Evolutionary conservation across 2,113 vertebrate species (phyloP).

Genomic region (Maccullochella peelii): DNA sequence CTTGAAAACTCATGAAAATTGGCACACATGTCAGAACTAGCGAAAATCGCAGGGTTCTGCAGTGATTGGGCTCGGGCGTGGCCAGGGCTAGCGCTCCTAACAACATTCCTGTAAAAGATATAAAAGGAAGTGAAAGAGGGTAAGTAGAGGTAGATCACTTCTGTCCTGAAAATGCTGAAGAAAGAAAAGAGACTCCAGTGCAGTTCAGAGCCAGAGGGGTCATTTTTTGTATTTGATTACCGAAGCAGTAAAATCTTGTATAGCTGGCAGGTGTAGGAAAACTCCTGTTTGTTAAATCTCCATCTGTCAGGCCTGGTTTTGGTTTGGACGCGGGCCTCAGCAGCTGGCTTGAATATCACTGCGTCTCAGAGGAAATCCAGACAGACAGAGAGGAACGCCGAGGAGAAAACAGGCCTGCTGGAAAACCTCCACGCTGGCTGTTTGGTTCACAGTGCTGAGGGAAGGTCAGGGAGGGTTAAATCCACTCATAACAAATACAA

Average conservation of each 20-base stretch:
- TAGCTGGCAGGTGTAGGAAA: slow-evolving; percentile 7
- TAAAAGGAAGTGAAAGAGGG: not conserved
- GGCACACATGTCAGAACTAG: too few relatives aligned
- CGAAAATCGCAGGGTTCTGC: too few relatives aligned
- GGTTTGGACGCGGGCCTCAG: slow-evolving; percentile 37
- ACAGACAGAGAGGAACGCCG: slow-evolving; percentile 28
- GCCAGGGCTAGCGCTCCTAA: too few relatives aligned
- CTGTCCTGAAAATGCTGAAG: not conserved
- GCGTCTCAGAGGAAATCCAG: slow-evolving; percentile 60
- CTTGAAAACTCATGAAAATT: too few relatives aligned
- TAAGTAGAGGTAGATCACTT: not conserved
- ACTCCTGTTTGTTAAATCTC: slow-evolving; percentile 8
- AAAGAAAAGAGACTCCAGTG: not conserved
- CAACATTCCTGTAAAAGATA: not conserved
- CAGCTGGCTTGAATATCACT: slow-evolving; percentile 56
- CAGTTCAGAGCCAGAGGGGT: not conserved
- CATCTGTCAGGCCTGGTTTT: slow-evolving; percentile 9
- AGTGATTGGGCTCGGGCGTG: too few relatives aligned
- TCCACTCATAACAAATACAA: not conserved
- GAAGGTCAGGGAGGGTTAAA: not conserved
- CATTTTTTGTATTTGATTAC: not conserved
- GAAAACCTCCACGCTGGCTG: slow-evolving; percentile 31
- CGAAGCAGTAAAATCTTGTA: not conserved
- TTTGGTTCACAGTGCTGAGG: not conserved
- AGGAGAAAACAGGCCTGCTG: slow-evolving; percentile 25